A percentile compares a stretch with the other conserved stretches of the same genome.
These are phyloP conservation scores for Heterodera schachtii DNA, from an alignment of 1,140 invertebrate species.

Conservation along the genomic window DNA sequence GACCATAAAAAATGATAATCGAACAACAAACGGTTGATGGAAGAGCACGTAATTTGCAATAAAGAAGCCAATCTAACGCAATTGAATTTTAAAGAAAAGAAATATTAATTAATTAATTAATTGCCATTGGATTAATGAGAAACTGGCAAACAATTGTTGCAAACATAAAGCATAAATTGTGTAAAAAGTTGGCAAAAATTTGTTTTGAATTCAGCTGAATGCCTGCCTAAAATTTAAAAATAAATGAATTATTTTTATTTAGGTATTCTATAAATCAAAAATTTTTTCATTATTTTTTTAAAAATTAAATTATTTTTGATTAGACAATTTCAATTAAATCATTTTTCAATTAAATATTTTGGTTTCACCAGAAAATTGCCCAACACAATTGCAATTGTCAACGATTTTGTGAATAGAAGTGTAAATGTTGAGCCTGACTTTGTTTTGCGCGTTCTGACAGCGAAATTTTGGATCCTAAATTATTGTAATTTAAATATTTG, in stretches of 20 bases:
- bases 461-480: not conserved
- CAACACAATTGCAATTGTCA: not conserved
- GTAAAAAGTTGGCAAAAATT: not conserved
- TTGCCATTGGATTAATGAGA: not conserved
- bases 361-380: constrained; percentile 3
- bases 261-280: too few species aligned
- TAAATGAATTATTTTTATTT: not conserved
- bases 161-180: not conserved
- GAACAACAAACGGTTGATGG: constrained; percentile 9
- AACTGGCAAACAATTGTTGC: constrained; percentile 8
- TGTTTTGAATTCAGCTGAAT: not conserved
- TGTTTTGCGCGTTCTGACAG: not conserved
- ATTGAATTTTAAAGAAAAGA: not conserved
- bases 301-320: not conserved
- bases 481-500: too few species aligned
- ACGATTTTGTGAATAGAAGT: not conserved
- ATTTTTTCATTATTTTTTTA: too few species aligned
- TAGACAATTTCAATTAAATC: not conserved
- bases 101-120: not conserved
- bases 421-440: not conserved
- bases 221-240: not conserved
- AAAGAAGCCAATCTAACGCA: constrained; percentile 6
- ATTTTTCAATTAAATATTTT: not conserved
- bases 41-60: constrained; percentile 18
- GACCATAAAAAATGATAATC: constrained; percentile 20